Evolutionary conservation across 2,113 vertebrate genomes (phyloP).

Genomic region (Crocuta crocuta): DNA sequence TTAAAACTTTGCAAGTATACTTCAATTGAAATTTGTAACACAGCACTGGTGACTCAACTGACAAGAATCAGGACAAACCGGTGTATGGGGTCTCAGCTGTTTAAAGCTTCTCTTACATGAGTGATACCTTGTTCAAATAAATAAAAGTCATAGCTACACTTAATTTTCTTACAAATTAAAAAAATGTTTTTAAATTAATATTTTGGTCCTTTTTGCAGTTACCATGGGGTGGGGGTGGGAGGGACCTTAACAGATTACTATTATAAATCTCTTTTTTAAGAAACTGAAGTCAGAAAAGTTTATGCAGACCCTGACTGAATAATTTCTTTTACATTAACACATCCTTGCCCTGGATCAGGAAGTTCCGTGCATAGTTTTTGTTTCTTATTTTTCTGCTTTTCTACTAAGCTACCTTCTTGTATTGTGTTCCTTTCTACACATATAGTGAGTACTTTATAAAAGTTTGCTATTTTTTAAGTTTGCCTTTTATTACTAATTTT

Average conservation of each 20-base stretch:
- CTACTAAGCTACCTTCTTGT: neutral
- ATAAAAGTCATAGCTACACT: neutral
- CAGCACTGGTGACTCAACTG: neutral
- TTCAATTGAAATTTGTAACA: neutral
- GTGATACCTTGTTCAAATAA: neutral
- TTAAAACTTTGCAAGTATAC: neutral
- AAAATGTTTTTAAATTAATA: neutral
- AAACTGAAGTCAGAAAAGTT: neutral
- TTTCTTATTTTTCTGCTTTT: slow-evolving; percentile 7
- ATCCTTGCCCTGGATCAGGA: neutral
- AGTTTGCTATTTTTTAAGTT: neutral
- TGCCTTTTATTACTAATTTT: neutral
- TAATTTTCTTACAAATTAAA: neutral
- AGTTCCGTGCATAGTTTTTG: neutral
- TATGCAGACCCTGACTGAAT: neutral
- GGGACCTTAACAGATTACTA: neutral
- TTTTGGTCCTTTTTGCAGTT: neutral
- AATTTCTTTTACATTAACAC: neutral
- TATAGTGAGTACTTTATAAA: neutral
- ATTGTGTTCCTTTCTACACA: neutral
- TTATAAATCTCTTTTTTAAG: neutral
- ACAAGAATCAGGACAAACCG: neutral
- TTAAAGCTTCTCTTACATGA: neutral
- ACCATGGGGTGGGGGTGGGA: neutral
- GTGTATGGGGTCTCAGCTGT: neutral